Evolutionary conservation across 2,888 invertebrate species (phyloP).

Genomic region (Idaea straminata): DNA sequence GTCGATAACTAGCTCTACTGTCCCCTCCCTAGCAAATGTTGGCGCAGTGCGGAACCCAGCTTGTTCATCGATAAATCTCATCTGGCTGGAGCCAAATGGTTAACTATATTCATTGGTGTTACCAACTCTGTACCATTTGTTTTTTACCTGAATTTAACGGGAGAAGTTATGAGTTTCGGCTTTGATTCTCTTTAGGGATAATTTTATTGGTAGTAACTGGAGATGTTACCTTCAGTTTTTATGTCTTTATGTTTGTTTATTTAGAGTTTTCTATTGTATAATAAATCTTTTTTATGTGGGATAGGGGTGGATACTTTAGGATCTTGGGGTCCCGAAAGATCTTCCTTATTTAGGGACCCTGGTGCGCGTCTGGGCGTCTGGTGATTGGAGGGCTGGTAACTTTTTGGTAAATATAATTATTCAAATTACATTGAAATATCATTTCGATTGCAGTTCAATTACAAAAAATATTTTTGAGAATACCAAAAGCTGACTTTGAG

Average conservation of each 20-base stretch:
- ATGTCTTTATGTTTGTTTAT: neutral
- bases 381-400: too few relatives aligned
- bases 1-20: neutral
- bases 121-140: constrained; percentile 2
- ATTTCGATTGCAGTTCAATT: too few relatives aligned
- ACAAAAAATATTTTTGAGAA: too few relatives aligned
- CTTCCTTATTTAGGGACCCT: too few relatives aligned
- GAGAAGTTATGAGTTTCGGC: constrained; percentile 1
- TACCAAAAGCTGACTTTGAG: too few relatives aligned
- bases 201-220: neutral
- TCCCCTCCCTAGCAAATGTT: constrained; percentile 31
- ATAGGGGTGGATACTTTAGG: too few relatives aligned
- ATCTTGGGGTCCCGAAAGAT: too few relatives aligned
- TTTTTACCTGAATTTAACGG: neutral
- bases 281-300: neutral
- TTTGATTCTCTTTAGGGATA: neutral
- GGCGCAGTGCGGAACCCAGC: constrained; percentile 56
- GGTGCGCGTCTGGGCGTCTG: too few relatives aligned
- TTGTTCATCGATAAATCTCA: constrained; percentile 49
- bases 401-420: too few relatives aligned
- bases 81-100: constrained; percentile 24
- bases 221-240: neutral
- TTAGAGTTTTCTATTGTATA: neutral
- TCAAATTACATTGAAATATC: too few relatives aligned
- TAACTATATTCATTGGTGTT: constrained; percentile 16